These are phyloP conservation scores for Boloria selene DNA, from an alignment of 2,888 invertebrate genomes.

Conservation along the genomic window DNA sequence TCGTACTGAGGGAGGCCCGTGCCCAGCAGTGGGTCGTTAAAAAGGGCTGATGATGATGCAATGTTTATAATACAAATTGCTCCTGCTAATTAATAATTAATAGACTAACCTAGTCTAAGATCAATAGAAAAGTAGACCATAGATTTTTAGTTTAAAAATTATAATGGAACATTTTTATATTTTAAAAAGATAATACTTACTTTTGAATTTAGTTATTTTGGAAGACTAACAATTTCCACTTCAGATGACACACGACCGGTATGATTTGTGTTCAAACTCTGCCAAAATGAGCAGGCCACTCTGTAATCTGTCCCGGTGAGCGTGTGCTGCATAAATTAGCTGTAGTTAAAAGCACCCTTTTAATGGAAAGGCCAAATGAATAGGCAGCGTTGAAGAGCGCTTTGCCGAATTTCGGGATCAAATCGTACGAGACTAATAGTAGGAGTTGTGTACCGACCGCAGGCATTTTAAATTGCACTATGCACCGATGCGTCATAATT, in stretches of 20 bases:
- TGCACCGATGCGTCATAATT: conserved; percentile 33
- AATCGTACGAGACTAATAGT: conserved; percentile 40
- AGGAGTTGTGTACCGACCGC: conserved; percentile 36
- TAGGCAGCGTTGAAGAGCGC: conserved; percentile 50
- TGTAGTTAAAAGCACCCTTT: conserved; percentile 78
- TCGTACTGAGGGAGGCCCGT: too few relatives aligned
- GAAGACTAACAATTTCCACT: background rate
- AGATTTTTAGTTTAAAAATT: too few relatives aligned
- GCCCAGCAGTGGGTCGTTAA: too few relatives aligned
- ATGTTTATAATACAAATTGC: too few relatives aligned
- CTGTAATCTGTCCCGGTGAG: conserved; percentile 76
- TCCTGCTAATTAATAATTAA: too few relatives aligned
- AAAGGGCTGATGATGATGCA: too few relatives aligned
- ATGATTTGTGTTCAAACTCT: conserved; percentile 20
- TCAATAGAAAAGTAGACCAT: too few relatives aligned
- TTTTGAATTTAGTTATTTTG: background rate
- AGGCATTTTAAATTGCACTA: conserved; percentile 40
- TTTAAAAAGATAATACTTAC: background rate
- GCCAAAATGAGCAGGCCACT: conserved; percentile 59
- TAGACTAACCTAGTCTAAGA: too few relatives aligned
- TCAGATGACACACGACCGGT: background rate
- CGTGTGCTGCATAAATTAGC: conserved; percentile 77
- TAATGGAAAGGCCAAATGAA: conserved; percentile 77
- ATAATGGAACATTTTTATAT: background rate
- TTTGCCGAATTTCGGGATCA: conserved; percentile 38